Evolutionary conservation across 64 coral and sea anemone species (phyloP).

Genomic region (Montipora foliosa): DNA sequence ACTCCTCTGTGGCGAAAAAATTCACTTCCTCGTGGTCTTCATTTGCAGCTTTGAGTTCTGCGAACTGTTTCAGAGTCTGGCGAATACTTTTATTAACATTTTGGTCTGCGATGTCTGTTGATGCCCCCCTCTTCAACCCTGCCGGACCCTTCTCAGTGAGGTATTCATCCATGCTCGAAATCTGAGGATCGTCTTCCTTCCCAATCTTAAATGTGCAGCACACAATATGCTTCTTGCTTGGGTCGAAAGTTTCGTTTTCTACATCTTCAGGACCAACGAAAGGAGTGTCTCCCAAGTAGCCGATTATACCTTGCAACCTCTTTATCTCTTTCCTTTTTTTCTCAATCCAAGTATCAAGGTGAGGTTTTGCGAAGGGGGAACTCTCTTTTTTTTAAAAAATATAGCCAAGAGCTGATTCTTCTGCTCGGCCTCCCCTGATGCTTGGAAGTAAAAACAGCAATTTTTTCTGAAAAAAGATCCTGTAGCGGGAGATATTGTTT

Average conservation of each 20-base stretch:
- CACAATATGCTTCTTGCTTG: conserved; percentile 20
- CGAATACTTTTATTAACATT: conserved; percentile 13
- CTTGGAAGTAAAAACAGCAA: conserved; percentile 31
- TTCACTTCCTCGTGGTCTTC: conserved; percentile 21
- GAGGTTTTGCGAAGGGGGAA: conserved; percentile 40
- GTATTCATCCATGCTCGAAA: conserved; percentile 32
- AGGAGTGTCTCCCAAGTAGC: conserved; percentile 19
- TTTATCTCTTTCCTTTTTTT: conserved; percentile 46
- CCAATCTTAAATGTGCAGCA: conserved; percentile 54
- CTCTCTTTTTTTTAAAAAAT: conserved; percentile 34
- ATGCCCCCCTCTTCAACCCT: background rate
- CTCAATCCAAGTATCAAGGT: conserved; percentile 28
- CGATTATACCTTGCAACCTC: conserved; percentile 14
- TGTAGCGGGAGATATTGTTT: background rate
- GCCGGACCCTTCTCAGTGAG: background rate
- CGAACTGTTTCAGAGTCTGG: conserved; percentile 32
- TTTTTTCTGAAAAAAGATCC: conserved; percentile 16
- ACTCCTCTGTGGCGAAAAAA: conserved; percentile 64
- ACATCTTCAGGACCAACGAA: conserved; percentile 59
- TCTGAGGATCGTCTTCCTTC: conserved; percentile 24
- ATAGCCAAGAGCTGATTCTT: conserved; percentile 36
- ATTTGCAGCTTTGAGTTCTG: conserved; percentile 28
- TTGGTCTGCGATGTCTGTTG: background rate
- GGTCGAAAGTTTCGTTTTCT: conserved; percentile 31
- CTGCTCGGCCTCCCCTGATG: conserved; percentile 28